Base-by-base conservation (phyloP, 2,797 vertebrate genomes). In the Poecilia picta region DNA sequence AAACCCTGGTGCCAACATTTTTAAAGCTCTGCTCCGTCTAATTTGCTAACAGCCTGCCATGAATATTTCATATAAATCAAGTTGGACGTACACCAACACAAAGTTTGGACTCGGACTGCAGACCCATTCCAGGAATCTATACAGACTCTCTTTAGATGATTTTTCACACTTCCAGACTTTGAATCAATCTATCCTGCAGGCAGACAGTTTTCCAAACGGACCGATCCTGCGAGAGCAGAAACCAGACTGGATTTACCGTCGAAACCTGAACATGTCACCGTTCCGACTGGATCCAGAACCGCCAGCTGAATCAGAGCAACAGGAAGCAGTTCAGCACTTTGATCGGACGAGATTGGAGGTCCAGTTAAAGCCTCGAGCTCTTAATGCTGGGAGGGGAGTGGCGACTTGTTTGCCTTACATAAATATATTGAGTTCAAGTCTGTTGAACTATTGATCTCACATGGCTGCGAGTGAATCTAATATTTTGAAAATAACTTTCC, bases 1-100 rank as follows among this genome's bases (percentile, higher is more conserved):
- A 90, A 87, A 90, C 49, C 1, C 62, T 77, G 36, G 74, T 81
- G 91, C 92, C 91, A 91, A 88, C 86, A 81, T 2, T 18, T 71
- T 80, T 55, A 87, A 81, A 82, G 79, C 82, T 78, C 75, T 78
- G 85, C 78, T 82, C 75, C n/a, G 39, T 88, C 82, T 91, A 91
- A 93, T 92, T 93, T 92, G 85, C 89, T 93, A 92, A 94, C 90
- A 89, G 91, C 74, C 45, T 59, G 83, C 74, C 49, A 82, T 91
- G 88, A 90, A 91, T 91, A 90, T 89, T 91, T 91, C 80, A 90
- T 89, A 90, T 89, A 89, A 91, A 91, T 91, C 84, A 82, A 77
- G 78, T 89, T 75, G 85, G 82, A 85, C 80, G 23, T 49, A 25
- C 31, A n/a, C 77, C 78, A 75, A 86, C 89, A 77, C 85, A 91